A percentile compares a stretch with the other conserved stretches of the same genome.
Conservation (phyloP, 92 coral and sea anemone genomes). For the Metridium senile region DNA sequence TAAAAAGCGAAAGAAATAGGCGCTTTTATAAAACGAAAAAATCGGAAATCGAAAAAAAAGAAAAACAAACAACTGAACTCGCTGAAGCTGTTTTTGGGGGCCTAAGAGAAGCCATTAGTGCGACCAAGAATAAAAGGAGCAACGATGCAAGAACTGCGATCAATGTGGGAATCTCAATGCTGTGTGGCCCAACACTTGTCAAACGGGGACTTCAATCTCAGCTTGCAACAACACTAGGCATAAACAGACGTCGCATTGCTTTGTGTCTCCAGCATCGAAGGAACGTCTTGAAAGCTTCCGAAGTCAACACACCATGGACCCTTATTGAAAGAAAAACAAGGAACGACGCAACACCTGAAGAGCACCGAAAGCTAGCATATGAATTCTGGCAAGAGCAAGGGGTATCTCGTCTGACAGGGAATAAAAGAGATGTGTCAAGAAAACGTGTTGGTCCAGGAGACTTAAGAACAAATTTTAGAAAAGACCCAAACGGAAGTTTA, state of each 20-base stretch:
- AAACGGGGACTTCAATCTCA: background rate
- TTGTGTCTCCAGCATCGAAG: background rate
- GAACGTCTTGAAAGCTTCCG: background rate
- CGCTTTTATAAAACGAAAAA: constrained; percentile 10
- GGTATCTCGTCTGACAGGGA: constrained; percentile 54
- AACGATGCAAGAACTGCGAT: background rate
- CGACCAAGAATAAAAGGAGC: background rate
- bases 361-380: constrained; percentile 31
- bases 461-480: constrained; percentile 2
- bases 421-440: constrained; percentile 47
- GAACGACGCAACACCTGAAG: constrained; percentile 14
- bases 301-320: background rate
- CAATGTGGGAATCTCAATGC: background rate
- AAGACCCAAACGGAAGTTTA: constrained; percentile 61
- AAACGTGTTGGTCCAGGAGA: constrained; percentile 34
- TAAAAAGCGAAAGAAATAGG: constrained; percentile 14
- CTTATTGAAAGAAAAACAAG: background rate
- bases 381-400: constrained; percentile 62
- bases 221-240: background rate
- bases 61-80: background rate
- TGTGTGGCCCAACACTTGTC: background rate
- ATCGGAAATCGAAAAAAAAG: constrained; percentile 8
- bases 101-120: background rate
- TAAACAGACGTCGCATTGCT: background rate
- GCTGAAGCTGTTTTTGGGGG: background rate